Conservation (phyloP, 1,140 invertebrate species). For the Neocloeon triangulifer region DNA sequence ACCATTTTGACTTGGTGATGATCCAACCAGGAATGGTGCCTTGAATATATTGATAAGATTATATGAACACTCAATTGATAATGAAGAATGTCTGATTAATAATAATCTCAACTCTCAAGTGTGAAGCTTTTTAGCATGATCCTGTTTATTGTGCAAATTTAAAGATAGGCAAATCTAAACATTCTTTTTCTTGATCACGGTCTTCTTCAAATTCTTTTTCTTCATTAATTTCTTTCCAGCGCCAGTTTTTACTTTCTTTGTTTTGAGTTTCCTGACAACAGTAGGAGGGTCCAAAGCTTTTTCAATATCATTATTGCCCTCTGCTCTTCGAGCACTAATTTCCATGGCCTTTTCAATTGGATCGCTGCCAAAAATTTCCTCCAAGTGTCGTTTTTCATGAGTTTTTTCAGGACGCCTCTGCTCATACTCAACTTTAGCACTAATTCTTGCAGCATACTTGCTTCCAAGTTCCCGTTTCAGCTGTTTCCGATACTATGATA, state of each 20-base stretch:
- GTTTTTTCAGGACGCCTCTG: constrained; percentile 41
- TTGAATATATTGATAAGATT: too few relatives aligned
- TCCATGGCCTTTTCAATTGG: constrained; percentile 19
- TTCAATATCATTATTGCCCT: too few relatives aligned
- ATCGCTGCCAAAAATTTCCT: constrained; percentile 37
- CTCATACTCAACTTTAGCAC: constrained; percentile 51
- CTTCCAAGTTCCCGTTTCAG: constrained; percentile 40
- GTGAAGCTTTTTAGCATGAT: too few relatives aligned
- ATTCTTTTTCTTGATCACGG: too few relatives aligned
- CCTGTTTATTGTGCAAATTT: too few relatives aligned
- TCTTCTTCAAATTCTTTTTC: constrained; percentile 6
- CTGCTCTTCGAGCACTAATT: constrained; percentile 10
- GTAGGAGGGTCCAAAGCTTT: too few relatives aligned
- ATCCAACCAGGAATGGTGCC: too few relatives aligned
- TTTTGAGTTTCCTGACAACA: constrained; percentile 2
- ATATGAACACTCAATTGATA: too few relatives aligned
- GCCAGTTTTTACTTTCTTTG: neutral
- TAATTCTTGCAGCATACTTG: constrained; percentile 54
- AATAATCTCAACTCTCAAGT: too few relatives aligned
- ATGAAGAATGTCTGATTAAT: too few relatives aligned
- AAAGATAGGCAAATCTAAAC: too few relatives aligned
- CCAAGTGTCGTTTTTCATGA: constrained; percentile 34
- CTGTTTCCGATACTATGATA: constrained; percentile 35
- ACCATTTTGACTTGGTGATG: too few relatives aligned
- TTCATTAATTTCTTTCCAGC: constrained; percentile 1